Evolutionary conservation across 2,888 invertebrate species (phyloP), one percentile per base, ranked within the genome.

Genomic region (Micropterix aruncella): DNA sequence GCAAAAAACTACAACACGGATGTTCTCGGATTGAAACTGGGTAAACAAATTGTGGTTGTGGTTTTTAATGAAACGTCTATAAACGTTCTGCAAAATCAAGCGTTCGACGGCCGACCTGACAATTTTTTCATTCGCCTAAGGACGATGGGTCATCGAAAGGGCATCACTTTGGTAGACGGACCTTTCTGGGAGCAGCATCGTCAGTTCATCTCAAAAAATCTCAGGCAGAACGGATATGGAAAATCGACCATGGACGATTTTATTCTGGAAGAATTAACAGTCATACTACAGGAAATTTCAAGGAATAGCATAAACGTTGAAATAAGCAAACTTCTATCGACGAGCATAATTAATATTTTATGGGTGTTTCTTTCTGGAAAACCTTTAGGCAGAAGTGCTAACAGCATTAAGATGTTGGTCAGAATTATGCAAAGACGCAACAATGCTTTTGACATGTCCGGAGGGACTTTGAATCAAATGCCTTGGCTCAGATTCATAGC

Each of bases 51-150:
- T 3, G 63, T 75, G 0, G 65, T 79, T 2, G 67, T 74, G 1
- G 76, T 75, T 2, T 66, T 67, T 17, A 73, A 75, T 0, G 70
- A 68, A 52, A 51, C 68, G 1, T 63, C 79, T 1, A 66, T 65
- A 12, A 62, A 71, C 44, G 66, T 80, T 2, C 63, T 80, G 40
- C 59, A 62, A 0, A 59, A 63, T 12, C 78, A 80, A 44, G 77
- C 74, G 16, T 83, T 70, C 51, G 75, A 77, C 46, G 80, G 75
- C 0, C 61, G 83, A 16, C 83, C 83, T 0, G 73, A 80, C 55
- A 77, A 73, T 47, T 78, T 79, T 53, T 82, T 82, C 52, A 60
- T 75, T 14, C 64, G 73, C 19, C 55, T 82, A 12, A 64, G 82
- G 18, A 77, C 77, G 14, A 72, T 82, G 72, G 81, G 81, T 17